Percentiles rank a stretch among this genome's conserved stretches.
Evolutionary conservation across 2,113 vertebrate genomes (phyloP).

Genomic region (Sinosuthora webbiana): DNA sequence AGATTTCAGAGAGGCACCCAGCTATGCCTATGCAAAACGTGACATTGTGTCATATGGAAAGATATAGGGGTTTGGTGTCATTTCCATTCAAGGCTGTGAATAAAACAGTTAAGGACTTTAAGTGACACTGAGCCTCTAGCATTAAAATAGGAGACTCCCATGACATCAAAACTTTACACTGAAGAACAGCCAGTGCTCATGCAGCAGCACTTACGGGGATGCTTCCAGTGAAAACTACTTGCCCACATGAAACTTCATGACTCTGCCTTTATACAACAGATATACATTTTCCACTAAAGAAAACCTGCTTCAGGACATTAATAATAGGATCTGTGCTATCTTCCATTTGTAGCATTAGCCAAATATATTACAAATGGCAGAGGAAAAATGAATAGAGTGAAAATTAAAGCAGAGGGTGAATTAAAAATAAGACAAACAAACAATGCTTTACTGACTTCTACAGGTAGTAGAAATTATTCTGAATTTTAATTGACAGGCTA

Average conservation of each 20-base stretch:
- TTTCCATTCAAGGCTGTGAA: background rate
- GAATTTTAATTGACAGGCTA: slow-evolving; percentile 41
- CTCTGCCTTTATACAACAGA: background rate
- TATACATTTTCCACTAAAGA: background rate
- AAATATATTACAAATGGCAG: background rate
- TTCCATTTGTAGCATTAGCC: background rate
- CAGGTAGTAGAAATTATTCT: slow-evolving; percentile 35
- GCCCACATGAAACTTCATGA: background rate
- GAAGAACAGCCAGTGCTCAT: background rate
- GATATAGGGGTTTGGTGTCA: accelerated
- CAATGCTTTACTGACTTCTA: slow-evolving; percentile 24
- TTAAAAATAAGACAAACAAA: slow-evolving; percentile 35
- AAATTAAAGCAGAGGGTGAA: background rate
- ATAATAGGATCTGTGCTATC: background rate
- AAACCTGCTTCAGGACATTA: background rate
- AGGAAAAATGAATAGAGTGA: background rate
- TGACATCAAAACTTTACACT: background rate
- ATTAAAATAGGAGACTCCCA: background rate
- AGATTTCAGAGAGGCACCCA: background rate
- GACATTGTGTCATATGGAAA: background rate
- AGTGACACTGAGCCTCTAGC: background rate
- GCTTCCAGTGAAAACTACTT: background rate
- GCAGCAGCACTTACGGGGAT: background rate
- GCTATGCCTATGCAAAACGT: background rate
- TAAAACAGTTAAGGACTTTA: background rate